A percentile compares a stretch with the other conserved stretches of the same genome.
Conservation (phyloP, 2,797 vertebrate genomes). For the Linurgus olivaceus region DNA sequence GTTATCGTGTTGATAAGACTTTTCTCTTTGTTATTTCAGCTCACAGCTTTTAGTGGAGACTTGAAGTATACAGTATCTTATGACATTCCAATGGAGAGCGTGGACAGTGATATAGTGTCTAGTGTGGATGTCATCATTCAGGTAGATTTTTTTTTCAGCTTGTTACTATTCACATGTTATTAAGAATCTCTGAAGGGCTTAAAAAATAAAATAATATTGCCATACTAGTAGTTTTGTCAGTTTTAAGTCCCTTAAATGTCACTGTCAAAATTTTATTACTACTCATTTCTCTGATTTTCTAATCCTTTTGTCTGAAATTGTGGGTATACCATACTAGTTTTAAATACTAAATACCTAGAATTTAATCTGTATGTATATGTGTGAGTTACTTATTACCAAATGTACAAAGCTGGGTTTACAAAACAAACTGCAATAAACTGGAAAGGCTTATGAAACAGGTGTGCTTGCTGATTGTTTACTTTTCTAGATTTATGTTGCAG, state of each 20-base stretch:
- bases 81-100: conserved; percentile 79
- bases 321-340: background rate
- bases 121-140: conserved; percentile 84
- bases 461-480: background rate
- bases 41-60: conserved; percentile 86
- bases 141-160: conserved; percentile 71
- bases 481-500: background rate
- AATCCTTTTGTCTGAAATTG: background rate
- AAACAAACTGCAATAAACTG: background rate
- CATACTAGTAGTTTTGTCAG: background rate
- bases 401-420: background rate
- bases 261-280: background rate
- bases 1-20: background rate
- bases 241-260: background rate
- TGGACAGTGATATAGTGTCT: conserved; percentile 76
- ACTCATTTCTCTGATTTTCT: background rate
- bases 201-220: background rate
- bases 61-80: conserved; percentile 86
- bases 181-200: background rate
- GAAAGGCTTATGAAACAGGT: background rate
- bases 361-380: background rate
- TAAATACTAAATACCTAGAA: background rate
- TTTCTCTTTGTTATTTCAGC: conserved; percentile 70
- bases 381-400: background rate
- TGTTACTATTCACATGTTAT: background rate